phyloP scores from a whole-genome alignment of 2,888 invertebrate species.

The Diaprepes abbreviatus region DNA sequence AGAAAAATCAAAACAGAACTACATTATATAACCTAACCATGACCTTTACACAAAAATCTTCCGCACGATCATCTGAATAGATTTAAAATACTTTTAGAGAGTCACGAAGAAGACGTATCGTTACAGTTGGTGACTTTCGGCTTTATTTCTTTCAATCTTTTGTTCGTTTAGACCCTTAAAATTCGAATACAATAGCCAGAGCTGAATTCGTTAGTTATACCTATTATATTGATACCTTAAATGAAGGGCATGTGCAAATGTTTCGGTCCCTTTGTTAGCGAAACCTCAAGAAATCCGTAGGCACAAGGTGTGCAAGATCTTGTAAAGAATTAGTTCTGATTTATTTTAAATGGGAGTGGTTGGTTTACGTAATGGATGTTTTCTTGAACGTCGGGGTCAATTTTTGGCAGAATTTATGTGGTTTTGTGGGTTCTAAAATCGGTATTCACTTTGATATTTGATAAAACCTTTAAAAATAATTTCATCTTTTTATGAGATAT shows the following conservation, averaged over 20 bases:
- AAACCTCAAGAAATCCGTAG: slow-evolving; percentile 48
- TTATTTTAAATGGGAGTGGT: slow-evolving; percentile 51
- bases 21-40: no score
- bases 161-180: slow-evolving; percentile 47
- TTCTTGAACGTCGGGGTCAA: background rate
- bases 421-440: background rate
- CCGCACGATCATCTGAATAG: slow-evolving; percentile 11
- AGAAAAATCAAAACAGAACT: no score
- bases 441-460: no score
- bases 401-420: slow-evolving; percentile 12
- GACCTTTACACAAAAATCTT: background rate
- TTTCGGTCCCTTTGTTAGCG: slow-evolving; percentile 40
- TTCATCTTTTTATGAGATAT: no score
- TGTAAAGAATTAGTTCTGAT: slow-evolving; percentile 44
- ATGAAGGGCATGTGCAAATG: slow-evolving; percentile 52
- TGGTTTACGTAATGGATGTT: slow-evolving; percentile 38
- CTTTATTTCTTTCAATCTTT: slow-evolving; percentile 32
- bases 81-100: slow-evolving; percentile 43
- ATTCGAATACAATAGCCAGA: slow-evolving; percentile 43
- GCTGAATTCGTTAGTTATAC: slow-evolving; percentile 51
- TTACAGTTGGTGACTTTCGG: slow-evolving; percentile 49
- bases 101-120: slow-evolving; percentile 47
- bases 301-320: slow-evolving; percentile 24
- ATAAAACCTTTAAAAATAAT: no score
- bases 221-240: slow-evolving; percentile 50